Evolutionary conservation across 2,797 vertebrate genomes (phyloP).

Genomic region (Halcyon leucocephala): DNA sequence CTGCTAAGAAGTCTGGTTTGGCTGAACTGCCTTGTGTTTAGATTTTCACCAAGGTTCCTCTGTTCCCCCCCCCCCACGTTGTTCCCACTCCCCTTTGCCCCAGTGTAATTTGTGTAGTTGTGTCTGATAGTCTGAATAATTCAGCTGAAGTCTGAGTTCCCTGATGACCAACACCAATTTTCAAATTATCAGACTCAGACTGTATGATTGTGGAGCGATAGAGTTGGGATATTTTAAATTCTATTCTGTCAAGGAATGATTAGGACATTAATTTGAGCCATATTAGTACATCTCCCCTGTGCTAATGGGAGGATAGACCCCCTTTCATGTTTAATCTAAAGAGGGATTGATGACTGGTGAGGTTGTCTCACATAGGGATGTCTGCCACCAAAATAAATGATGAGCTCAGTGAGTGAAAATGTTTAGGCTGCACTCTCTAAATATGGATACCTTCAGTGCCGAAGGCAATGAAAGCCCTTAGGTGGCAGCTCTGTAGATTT

Average conservation of each 20-base stretch:
- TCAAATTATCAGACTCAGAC: not conserved
- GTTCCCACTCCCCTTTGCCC: not conserved
- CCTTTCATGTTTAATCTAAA: slow-evolving; percentile 69
- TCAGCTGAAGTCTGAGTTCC: slow-evolving; percentile 6
- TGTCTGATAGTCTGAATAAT: not conserved
- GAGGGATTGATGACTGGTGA: slow-evolving; percentile 50
- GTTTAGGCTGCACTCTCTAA: slow-evolving; percentile 62
- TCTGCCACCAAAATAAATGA: slow-evolving; percentile 61
- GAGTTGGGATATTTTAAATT: slow-evolving; percentile 47
- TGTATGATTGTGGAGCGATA: not conserved
- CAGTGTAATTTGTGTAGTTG: not conserved
- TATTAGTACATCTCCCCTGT: slow-evolving; percentile 48
- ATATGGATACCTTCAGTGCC: slow-evolving; percentile 57
- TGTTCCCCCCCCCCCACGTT: not conserved
- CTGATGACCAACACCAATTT: slow-evolving; percentile 1
- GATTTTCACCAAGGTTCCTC: not conserved
- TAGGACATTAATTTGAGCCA: slow-evolving; percentile 67
- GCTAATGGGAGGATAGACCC: slow-evolving; percentile 52
- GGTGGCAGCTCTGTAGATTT: slow-evolving; percentile 65
- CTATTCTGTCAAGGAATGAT: slow-evolving; percentile 27
- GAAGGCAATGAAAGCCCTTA: slow-evolving; percentile 73
- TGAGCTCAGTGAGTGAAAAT: slow-evolving; percentile 63
- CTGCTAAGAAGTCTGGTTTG: not conserved
- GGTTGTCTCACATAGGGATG: slow-evolving; percentile 47
- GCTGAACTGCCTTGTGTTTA: not conserved